A percentile compares a stretch with the other conserved stretches of the same genome.
Conservation (phyloP, 1,140 invertebrate species). For the Cepaea nemoralis region DNA sequence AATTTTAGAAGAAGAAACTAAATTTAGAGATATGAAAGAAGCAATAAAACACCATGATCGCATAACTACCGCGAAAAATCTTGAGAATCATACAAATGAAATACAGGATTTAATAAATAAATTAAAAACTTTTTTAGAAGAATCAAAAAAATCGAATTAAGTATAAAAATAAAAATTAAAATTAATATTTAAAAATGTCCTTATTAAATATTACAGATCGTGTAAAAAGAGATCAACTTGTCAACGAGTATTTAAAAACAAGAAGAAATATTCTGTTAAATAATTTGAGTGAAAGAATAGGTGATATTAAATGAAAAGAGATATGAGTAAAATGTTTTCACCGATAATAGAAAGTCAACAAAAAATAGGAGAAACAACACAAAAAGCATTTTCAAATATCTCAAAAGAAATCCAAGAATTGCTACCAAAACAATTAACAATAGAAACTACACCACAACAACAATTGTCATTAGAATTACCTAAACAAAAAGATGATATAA, state of each 20-base stretch:
- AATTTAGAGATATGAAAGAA: conserved; percentile 9
- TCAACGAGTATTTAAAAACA: neutral
- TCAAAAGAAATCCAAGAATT: too few relatives aligned
- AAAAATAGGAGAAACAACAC: neutral
- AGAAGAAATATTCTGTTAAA: conserved; percentile 13
- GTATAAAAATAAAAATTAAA: neutral
- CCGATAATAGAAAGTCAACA: conserved; percentile 1
- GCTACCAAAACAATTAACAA: too few relatives aligned
- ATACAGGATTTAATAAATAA: neutral
- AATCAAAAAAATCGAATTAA: neutral
- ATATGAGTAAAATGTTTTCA: neutral
- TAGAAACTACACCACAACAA: too few relatives aligned
- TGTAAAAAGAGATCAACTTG: neutral
- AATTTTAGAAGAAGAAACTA: neutral
- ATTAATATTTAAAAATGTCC: neutral
- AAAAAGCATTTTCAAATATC: neutral
- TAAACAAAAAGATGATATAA: neutral
- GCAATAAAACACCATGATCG: neutral
- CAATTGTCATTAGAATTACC: neutral
- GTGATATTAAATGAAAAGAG: conserved; percentile 18
- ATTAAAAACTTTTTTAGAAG: neutral
- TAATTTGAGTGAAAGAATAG: neutral
- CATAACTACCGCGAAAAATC: neutral
- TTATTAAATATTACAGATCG: neutral
- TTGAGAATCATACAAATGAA: neutral